A percentile compares a stretch with the other conserved stretches of the same genome.
Conservation (phyloP, 2,888 invertebrate species). For the Netelia virgata region DNA sequence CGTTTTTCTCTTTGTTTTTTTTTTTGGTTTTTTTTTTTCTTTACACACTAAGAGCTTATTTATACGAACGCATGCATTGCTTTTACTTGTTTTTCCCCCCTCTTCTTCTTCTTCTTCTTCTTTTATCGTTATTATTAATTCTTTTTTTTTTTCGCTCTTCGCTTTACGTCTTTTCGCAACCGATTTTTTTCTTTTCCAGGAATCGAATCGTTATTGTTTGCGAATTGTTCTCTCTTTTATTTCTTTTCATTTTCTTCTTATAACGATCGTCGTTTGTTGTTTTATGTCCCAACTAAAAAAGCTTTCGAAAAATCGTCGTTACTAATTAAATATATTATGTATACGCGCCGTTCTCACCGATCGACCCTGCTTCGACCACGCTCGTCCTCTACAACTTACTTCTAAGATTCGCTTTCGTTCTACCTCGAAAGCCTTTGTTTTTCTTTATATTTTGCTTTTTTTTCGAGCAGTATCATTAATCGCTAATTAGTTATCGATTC, state of each 20-base stretch:
- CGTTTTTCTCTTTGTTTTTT: background rate
- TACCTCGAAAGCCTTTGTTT: background rate
- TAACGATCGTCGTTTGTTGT: background rate
- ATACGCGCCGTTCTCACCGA: slow-evolving; percentile 40
- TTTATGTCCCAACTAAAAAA: slow-evolving; percentile 39
- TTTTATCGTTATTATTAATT: slow-evolving; percentile 20
- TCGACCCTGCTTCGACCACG: slow-evolving; percentile 56
- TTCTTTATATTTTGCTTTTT: no score
- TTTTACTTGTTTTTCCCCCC: slow-evolving; percentile 27
- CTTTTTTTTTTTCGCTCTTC: background rate
- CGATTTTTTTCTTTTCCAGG: slow-evolving; percentile 23
- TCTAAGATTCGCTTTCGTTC: slow-evolving; percentile 25
- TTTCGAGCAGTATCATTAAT: background rate
- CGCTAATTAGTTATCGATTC: slow-evolving; percentile 32
- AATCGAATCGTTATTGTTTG: slow-evolving; percentile 28
- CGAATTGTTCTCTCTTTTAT: slow-evolving; percentile 59
- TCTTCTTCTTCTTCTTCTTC: slow-evolving; percentile 1
- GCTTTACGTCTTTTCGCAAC: background rate
- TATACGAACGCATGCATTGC: slow-evolving; percentile 55
- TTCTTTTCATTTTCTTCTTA: background rate
- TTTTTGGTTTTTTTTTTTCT: slow-evolving; percentile 9
- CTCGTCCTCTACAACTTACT: slow-evolving; percentile 41
- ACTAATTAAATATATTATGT: slow-evolving; percentile 25
- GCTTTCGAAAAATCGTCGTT: slow-evolving; percentile 61
- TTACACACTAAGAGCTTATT: slow-evolving; percentile 46